phyloP scores from a whole-genome alignment of 2,797 vertebrate genomes.

The Scomberomorus guttatus region DNA sequence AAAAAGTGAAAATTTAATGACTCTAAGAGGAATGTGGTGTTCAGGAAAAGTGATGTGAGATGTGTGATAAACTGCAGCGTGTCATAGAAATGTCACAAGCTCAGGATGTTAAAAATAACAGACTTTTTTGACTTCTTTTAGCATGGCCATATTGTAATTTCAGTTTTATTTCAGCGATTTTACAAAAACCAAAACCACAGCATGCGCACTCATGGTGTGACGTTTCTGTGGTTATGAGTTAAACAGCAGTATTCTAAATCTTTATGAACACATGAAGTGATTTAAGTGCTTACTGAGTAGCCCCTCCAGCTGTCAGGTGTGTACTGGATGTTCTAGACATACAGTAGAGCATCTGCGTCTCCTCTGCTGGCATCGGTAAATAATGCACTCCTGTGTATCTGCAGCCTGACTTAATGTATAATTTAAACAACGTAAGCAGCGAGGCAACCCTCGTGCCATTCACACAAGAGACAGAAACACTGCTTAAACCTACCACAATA shows the following conservation, averaged over 20 bases:
- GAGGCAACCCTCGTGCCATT: conserved; percentile 36
- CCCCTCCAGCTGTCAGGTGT: conserved; percentile 53
- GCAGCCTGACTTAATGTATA: conserved; percentile 62
- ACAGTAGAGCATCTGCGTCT: conserved; percentile 52
- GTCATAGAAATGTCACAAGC: conserved; percentile 43
- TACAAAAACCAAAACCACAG: neutral
- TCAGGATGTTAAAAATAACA: conserved; percentile 52
- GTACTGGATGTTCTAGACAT: conserved; percentile 26
- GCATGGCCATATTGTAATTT: neutral
- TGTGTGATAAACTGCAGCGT: conserved; percentile 58
- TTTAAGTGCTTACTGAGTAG: conserved; percentile 34
- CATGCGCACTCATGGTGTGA: neutral
- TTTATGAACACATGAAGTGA: conserved; percentile 34
- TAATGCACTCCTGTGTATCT: conserved; percentile 67
- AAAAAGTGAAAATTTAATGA: conserved; percentile 77
- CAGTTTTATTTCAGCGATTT: neutral
- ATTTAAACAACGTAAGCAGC: conserved; percentile 62
- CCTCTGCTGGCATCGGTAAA: conserved; percentile 63
- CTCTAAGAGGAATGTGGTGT: conserved; percentile 78
- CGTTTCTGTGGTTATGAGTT: conserved; percentile 21
- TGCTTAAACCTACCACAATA: conserved; percentile 35
- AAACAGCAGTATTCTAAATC: conserved; percentile 28
- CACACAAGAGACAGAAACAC: conserved; percentile 20
- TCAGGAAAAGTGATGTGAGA: conserved; percentile 59
- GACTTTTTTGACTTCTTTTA: no score